Percentiles rank a stretch among this genome's conserved stretches.
Evolutionary conservation across 2,888 invertebrate genomes (phyloP).

Genomic region (Drosophila falleni): DNA sequence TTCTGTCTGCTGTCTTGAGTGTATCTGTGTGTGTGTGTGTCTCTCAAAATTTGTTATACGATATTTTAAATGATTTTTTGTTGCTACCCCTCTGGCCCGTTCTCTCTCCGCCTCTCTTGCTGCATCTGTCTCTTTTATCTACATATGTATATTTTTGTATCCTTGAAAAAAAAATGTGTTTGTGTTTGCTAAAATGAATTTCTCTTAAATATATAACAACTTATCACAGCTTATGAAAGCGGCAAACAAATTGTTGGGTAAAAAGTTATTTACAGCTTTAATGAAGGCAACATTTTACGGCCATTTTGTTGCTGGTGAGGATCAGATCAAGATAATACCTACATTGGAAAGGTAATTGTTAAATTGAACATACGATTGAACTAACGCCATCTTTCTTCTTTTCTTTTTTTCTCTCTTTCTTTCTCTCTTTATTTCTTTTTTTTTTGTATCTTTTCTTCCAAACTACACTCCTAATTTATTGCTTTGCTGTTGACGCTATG

Average conservation of each 20-base stretch:
- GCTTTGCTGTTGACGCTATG: not conserved
- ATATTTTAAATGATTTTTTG: slow-evolving; percentile 31
- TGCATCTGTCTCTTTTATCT: not conserved
- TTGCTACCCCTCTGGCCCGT: not conserved
- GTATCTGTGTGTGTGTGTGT: slow-evolving; percentile 1
- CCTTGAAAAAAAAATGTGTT: slow-evolving; percentile 13
- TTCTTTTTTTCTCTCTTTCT: slow-evolving; percentile 63
- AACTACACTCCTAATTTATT: slow-evolving; percentile 2
- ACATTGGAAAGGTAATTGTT: slow-evolving; percentile 90
- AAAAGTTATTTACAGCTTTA: slow-evolving; percentile 91
- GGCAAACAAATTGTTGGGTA: slow-evolving; percentile 91
- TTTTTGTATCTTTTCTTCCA: slow-evolving; percentile 2
- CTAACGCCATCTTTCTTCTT: slow-evolving; percentile 74
- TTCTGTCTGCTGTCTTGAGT: not conserved
- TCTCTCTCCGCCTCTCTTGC: not conserved
- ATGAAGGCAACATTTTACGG: slow-evolving; percentile 99
- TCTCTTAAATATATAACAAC: slow-evolving; percentile 16
- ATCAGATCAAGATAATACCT: slow-evolving; percentile 94
- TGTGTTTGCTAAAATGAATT: slow-evolving; percentile 37
- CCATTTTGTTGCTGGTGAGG: slow-evolving; percentile 99
- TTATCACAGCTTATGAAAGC: slow-evolving; percentile 92
- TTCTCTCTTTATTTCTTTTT: slow-evolving; percentile 44
- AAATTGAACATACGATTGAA: slow-evolving; percentile 57
- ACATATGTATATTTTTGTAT: not conserved
- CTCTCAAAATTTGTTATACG: slow-evolving; percentile 22